Evolutionary conservation across 2,888 invertebrate species (phyloP).

Genomic region (Callinectes sapidus): DNA sequence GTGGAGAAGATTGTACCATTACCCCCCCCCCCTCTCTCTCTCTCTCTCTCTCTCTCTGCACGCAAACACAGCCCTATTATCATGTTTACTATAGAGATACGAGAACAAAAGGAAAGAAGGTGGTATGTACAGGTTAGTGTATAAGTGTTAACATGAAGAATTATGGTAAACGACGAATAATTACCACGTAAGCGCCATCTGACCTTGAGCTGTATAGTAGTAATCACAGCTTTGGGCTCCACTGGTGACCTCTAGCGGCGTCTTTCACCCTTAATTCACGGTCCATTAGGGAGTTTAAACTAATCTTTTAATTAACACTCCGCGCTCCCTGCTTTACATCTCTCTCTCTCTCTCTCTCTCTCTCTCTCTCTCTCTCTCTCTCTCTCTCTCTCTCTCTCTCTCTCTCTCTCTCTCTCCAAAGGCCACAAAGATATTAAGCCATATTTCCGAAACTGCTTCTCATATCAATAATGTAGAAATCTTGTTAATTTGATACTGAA

Average conservation of each 20-base stretch:
- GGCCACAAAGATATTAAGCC: neutral
- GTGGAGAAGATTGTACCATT: neutral
- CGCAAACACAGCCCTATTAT: neutral
- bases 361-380: neutral
- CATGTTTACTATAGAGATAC: conserved; percentile 11
- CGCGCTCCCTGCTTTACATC: neutral
- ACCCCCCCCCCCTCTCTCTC: conserved; percentile 20
- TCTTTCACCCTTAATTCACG: neutral
- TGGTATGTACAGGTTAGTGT: neutral
- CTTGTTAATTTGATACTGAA: too few species aligned
- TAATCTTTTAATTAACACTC: neutral
- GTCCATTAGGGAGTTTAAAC: neutral
- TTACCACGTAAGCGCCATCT: neutral
- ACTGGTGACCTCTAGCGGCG: neutral
- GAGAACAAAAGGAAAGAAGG: neutral
- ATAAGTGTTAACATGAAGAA: neutral
- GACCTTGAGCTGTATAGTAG: neutral
- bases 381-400: neutral
- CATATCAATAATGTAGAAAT: too few species aligned
- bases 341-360: neutral
- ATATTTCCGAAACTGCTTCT: neutral
- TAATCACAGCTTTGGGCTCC: neutral
- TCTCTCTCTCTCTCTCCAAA: neutral
- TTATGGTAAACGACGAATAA: neutral
- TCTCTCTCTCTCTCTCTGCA: neutral